These are phyloP conservation scores for Anticlea derivata DNA, from an alignment of 2,888 invertebrate genomes.

Conservation along the genomic window DNA sequence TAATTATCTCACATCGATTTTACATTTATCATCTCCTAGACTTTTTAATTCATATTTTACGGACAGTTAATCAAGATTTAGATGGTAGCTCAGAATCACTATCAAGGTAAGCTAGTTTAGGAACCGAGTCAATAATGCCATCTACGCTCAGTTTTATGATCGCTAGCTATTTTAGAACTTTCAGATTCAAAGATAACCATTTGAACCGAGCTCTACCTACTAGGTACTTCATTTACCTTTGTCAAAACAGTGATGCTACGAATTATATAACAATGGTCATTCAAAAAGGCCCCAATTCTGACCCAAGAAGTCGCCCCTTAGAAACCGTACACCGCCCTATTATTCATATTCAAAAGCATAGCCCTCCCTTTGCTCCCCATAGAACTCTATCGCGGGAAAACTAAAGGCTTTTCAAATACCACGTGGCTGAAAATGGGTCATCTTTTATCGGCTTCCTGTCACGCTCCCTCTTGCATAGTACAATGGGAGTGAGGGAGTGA, in stretches of 20 bases:
- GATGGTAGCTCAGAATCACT: no score
- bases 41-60: no score
- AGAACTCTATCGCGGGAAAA: slow-evolving; percentile 24
- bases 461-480: slow-evolving; percentile 48
- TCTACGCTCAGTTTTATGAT: no score
- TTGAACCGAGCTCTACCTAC: neutral
- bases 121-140: no score
- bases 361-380: slow-evolving; percentile 10
- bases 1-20: no score
- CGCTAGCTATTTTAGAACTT: no score
- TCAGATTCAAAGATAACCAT: no score
- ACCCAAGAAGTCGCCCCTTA: slow-evolving; percentile 13
- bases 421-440: slow-evolving; percentile 78
- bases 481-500: slow-evolving; percentile 39
- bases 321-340: slow-evolving; percentile 21
- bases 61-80: no score
- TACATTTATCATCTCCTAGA: no score
- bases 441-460: slow-evolving; percentile 61
- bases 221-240: slow-evolving; percentile 3
- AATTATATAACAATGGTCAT: slow-evolving; percentile 3
- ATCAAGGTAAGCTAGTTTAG: no score
- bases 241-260: slow-evolving; percentile 10
- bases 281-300: slow-evolving; percentile 13
- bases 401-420: slow-evolving; percentile 51
- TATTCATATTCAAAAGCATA: slow-evolving; percentile 12